Conservation (phyloP, 2,113 vertebrate genomes). For the Delphinapterus leucas region DNA sequence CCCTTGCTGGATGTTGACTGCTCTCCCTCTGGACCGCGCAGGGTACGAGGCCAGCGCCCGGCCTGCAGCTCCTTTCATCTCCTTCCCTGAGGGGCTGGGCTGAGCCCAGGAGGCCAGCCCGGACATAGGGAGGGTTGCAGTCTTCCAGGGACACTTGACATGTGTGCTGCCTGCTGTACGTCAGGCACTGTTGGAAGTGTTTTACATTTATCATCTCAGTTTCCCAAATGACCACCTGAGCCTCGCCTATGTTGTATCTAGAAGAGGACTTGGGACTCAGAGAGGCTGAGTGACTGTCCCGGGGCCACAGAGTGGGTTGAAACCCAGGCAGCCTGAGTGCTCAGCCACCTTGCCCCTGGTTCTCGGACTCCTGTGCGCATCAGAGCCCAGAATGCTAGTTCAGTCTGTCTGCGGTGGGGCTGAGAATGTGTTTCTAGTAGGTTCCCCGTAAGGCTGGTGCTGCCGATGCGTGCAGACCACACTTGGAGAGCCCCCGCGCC, state of each 20-base stretch:
- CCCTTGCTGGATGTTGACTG: too few species aligned
- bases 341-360: neutral
- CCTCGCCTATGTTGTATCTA: accelerated
- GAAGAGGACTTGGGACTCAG: neutral
- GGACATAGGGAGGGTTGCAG: neutral
- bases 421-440: neutral
- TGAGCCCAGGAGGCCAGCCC: neutral
- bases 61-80: neutral
- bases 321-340: neutral
- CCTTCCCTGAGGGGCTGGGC: neutral
- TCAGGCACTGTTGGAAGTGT: neutral
- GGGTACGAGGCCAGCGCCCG: neutral
- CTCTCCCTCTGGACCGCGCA: neutral
- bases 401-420: neutral
- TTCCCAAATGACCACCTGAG: neutral
- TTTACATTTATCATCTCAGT: neutral
- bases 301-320: neutral
- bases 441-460: neutral
- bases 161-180: neutral
- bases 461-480: neutral
- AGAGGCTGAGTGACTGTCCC: neutral
- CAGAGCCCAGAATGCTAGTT: neutral
- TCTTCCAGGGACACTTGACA: neutral
- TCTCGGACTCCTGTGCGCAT: neutral
- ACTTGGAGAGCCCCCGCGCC: neutral